phyloP scores from a whole-genome alignment of 2,797 vertebrate species.

The Florisuga fusca region DNA sequence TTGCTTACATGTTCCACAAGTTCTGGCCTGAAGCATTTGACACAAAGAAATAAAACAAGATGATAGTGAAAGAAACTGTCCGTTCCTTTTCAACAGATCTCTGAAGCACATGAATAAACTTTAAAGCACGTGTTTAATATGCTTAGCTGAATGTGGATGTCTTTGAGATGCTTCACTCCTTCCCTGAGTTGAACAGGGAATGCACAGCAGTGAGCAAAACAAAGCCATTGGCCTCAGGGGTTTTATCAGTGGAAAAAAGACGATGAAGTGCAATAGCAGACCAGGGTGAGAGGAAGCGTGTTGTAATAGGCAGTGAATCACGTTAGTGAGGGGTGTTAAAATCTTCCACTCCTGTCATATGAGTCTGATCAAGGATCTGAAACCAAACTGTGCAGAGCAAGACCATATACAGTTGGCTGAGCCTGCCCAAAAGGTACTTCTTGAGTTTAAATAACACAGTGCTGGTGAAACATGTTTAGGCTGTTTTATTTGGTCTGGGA shows the following conservation, averaged over 20 bases:
- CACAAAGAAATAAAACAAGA: neutral
- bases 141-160: neutral
- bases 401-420: conserved; percentile 14
- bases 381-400: conserved; percentile 32
- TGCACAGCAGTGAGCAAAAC: conserved; percentile 20
- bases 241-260: conserved; percentile 25
- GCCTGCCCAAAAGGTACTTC: neutral
- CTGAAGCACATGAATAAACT: neutral
- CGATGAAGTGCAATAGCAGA: conserved; percentile 24
- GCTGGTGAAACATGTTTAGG: neutral
- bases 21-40: neutral
- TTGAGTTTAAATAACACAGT: neutral
- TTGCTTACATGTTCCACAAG: neutral
- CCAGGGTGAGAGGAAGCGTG: conserved; percentile 1
- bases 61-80: neutral
- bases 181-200: neutral
- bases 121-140: neutral
- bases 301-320: conserved; percentile 65
- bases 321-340: conserved; percentile 43
- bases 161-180: conserved; percentile 25
- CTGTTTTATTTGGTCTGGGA: conserved; percentile 42
- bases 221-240: conserved; percentile 23
- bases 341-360: conserved; percentile 43
- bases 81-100: neutral
- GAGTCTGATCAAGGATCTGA: conserved; percentile 53